Evolutionary conservation across 2,888 invertebrate species (phyloP), one percentile per base, ranked within the genome.

Genomic region (Ypsolopha sequella): DNA sequence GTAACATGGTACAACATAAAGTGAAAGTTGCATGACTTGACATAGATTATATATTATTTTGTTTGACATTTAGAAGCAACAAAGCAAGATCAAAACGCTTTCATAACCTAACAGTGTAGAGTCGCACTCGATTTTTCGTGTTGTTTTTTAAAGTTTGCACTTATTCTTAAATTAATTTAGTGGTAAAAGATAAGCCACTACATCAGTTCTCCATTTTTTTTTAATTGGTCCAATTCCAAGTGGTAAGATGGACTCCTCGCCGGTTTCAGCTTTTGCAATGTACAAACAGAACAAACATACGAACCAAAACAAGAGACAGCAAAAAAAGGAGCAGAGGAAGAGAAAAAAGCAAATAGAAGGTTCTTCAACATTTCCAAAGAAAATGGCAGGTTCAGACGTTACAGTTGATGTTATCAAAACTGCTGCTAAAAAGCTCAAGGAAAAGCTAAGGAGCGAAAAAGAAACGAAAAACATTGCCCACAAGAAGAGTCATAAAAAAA

Each of bases 201-300:
- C 24, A 24, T 24, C 24, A 24, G 24, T 24, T 24, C 24, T 24
- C 24, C 4, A 24, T 24, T 24, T 24, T 24, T 24, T 3, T 3
- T 24, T 3, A 24, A 2, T 24, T 24, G 24, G 24, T 24, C 24
- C 24, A 24, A 24, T 4, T 24, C 24, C 24, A 2, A 24, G 24
- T 3, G 24, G 24, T 24, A 24, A 24, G 24, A 24, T 24, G 24
- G 24, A 24, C 24, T 24, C 24, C 49, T 55, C 69, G 14, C 68
- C 74, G n/a, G 63, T 80, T 13, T 87, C 86, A 6, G 86, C 86
- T 7, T 86, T 81, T 61, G 70, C 80, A 41, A 64, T 79, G 14
- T 87, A 86, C 58, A 79, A 68, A 56, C 61, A 67, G 24, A 55
- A 56, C 34, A 55, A 51, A 55, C 55, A 4, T 3, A 24, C 24